Conservation (phyloP, 37 sponge, comb jelly and placozoan genomes). For the Haliclona indistincta region DNA sequence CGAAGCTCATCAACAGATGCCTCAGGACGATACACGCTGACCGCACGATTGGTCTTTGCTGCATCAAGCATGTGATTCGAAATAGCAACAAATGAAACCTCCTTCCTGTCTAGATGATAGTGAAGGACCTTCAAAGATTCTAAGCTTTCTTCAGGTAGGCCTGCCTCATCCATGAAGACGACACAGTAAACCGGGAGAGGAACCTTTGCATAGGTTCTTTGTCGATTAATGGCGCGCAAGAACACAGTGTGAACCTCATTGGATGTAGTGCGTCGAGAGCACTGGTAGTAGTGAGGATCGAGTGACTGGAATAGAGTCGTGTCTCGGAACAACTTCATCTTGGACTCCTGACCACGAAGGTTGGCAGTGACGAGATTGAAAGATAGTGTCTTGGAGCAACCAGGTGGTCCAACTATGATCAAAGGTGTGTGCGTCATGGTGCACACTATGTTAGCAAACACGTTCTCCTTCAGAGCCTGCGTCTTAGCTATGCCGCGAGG, state of each 20-base stretch:
- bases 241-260: slow-evolving; percentile 88
- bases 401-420: slow-evolving; percentile 91
- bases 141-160: slow-evolving; percentile 86
- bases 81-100: slow-evolving; percentile 93
- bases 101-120: slow-evolving; percentile 81
- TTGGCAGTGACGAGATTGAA: slow-evolving; percentile 84
- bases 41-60: slow-evolving; percentile 91
- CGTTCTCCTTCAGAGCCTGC: slow-evolving; percentile 85
- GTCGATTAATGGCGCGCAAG: slow-evolving; percentile 80
- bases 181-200: slow-evolving; percentile 71
- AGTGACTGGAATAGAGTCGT: slow-evolving; percentile 73
- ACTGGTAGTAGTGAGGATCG: slow-evolving; percentile 89
- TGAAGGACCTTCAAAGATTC: slow-evolving; percentile 95
- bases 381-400: slow-evolving; percentile 90
- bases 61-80: slow-evolving; percentile 93
- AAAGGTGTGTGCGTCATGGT: slow-evolving; percentile 79
- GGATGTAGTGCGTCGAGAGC: slow-evolving; percentile 88
- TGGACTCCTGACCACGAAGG: slow-evolving; percentile 83
- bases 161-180: slow-evolving; percentile 97
- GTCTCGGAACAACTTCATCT: slow-evolving; percentile 49
- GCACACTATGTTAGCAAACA: slow-evolving; percentile 86
- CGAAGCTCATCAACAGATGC: slow-evolving; percentile 56
- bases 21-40: slow-evolving; percentile 81
- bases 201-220: slow-evolving; percentile 17
- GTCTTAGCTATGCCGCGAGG: slow-evolving; percentile 89